phyloP scores from a whole-genome alignment of 2,797 vertebrate species.

The Zalophus californianus region DNA sequence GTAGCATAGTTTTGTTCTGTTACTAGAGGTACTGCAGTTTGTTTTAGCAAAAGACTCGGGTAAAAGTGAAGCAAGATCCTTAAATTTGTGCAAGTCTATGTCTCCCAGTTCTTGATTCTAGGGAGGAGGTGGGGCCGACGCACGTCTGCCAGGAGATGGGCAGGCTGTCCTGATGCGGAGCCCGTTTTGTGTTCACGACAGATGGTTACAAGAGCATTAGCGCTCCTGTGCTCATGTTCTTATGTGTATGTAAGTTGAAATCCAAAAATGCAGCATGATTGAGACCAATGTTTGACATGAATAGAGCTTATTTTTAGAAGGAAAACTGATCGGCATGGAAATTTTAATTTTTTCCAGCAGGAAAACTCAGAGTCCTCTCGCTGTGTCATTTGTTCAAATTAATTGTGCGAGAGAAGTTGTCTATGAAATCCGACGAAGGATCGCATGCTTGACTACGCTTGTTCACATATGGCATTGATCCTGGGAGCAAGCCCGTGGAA shows the following conservation, averaged over 20 bases:
- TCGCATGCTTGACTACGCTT: not conserved
- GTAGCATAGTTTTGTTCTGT: rapidly evolving
- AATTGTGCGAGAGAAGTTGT: constrained; percentile 52
- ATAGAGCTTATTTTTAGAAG: constrained; percentile 82
- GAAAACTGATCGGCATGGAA: constrained; percentile 75
- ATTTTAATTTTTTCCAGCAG: constrained; percentile 69
- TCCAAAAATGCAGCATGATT: constrained; percentile 71
- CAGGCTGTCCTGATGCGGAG: constrained; percentile 49
- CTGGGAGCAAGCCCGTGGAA: not conserved
- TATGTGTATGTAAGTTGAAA: constrained; percentile 68
- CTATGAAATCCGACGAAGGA: not conserved
- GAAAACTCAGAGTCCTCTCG: constrained; percentile 49
- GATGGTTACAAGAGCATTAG: constrained; percentile 57
- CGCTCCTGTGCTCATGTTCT: constrained; percentile 60
- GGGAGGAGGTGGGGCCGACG: rapidly evolving
- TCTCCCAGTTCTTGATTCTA: not conserved
- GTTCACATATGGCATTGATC: not conserved
- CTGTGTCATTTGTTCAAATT: constrained; percentile 25
- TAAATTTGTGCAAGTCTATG: rapidly evolving
- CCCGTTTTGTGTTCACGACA: constrained; percentile 61
- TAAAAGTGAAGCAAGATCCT: not conserved
- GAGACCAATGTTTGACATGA: constrained; percentile 80
- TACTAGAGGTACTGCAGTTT: not conserved
- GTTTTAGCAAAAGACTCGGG: not conserved
- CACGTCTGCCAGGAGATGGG: not conserved